Base-by-base conservation (phyloP, 37 sponge, comb jelly and placozoan genomes). In the Halichondria panicea region DNA sequence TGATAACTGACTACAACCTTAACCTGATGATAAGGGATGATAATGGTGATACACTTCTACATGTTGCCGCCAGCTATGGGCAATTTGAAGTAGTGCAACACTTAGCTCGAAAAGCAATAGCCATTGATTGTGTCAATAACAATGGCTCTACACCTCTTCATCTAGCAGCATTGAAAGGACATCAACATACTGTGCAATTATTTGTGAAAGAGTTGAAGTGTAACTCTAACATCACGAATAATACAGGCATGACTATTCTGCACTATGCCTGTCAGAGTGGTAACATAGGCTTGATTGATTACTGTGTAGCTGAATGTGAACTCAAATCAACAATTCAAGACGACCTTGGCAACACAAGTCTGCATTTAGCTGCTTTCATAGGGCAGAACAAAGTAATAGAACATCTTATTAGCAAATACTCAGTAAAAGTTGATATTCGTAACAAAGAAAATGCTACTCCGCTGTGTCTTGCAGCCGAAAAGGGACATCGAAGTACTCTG, bases 1-100 rank as follows among this genome's bases (percentile, higher is more conserved):
- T n/a, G n/a, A n/a, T n/a, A n/a, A n/a, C n/a, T n/a, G n/a, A n/a
- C n/a, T n/a, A n/a, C n/a, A n/a, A n/a, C n/a, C n/a, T n/a, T n/a
- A n/a, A n/a, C n/a, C n/a, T 48, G 28, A 70, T 46, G 30, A 13
- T 2, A 70, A n/a, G 52, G 33, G 70, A 46, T 48, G 12, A 30
- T 30, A 21, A 45, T 70, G 70, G 70, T 2, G 25, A 46, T 12
- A 70, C 70, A 46, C 70, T 52, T 35, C 50, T 70, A 27, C 70
- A 70, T 33, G 1, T 30, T 43, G 70, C 70, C 46, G 70, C 70
- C 25, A 52, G 70, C 22, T 3, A 6, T 3, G 56, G 56, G 22
- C 56, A 6, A 55, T 27, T 27, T 3, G 56, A 55, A 55, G 56
- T 55, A 9, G 56, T 55, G 56, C 25, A 55, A 6, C 56, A 27